Evolutionary conservation across 2,797 vertebrate genomes (phyloP).

Genomic region (Sebastes matsubarae): DNA sequence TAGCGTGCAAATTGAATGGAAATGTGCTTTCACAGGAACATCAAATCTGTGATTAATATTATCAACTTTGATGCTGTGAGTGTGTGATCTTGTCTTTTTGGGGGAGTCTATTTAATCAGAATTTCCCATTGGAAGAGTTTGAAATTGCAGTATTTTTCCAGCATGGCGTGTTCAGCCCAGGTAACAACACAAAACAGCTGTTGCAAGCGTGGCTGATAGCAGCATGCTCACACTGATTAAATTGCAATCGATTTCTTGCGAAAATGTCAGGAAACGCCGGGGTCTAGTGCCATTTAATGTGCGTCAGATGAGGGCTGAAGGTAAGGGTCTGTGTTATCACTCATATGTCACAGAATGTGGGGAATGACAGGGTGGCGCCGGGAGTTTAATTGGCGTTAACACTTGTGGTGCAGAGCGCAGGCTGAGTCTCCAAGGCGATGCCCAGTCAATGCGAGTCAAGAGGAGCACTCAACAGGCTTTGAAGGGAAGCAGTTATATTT

Average conservation of each 20-base stretch:
- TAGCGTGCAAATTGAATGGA: slow-evolving; percentile 71
- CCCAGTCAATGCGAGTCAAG: slow-evolving; percentile 73
- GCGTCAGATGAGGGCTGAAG: slow-evolving; percentile 75
- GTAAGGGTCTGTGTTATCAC: slow-evolving; percentile 78
- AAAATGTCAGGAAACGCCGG: slow-evolving; percentile 82
- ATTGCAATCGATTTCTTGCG: slow-evolving; percentile 80
- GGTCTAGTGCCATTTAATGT: slow-evolving; percentile 80
- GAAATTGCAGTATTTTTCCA: slow-evolving; percentile 17
- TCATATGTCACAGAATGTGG: slow-evolving; percentile 75
- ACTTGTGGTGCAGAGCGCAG: slow-evolving; percentile 51
- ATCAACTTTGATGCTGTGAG: slow-evolving; percentile 52
- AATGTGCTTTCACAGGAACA: slow-evolving; percentile 69
- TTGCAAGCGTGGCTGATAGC: slow-evolving; percentile 69
- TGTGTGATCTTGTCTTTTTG: slow-evolving; percentile 30
- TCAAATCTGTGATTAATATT: slow-evolving; percentile 67
- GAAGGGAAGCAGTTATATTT: slow-evolving; percentile 73
- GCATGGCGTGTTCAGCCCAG: slow-evolving; percentile 23
- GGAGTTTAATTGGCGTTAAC: slow-evolving; percentile 81
- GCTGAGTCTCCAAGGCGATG: slow-evolving; percentile 68
- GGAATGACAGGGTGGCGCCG: slow-evolving; percentile 75
- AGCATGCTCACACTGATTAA: slow-evolving; percentile 76
- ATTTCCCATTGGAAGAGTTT: slow-evolving; percentile 49
- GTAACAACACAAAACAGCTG: slow-evolving; percentile 66
- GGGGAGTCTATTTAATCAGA: slow-evolving; percentile 32
- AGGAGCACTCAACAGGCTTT: slow-evolving; percentile 68